These are phyloP conservation scores for Pantala flavescens DNA, from an alignment of 1,140 invertebrate species.

Conservation along the genomic window DNA sequence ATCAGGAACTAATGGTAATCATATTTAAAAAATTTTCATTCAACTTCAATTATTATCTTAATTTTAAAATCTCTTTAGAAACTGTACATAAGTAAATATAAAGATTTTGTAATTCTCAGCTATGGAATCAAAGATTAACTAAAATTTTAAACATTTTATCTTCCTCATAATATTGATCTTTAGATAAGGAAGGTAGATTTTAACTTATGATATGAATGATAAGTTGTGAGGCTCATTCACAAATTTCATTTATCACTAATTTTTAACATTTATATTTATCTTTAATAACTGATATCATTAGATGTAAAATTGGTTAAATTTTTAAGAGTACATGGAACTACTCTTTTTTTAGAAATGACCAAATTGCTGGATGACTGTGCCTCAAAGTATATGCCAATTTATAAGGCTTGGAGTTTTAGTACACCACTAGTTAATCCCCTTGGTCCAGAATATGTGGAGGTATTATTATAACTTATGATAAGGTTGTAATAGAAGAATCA, in stretches of 20 bases:
- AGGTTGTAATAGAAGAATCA: neutral
- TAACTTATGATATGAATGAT: too few relatives aligned
- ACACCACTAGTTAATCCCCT: neutral
- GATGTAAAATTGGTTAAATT: too few relatives aligned
- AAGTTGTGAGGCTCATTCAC: too few relatives aligned
- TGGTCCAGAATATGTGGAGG: neutral
- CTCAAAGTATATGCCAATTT: neutral
- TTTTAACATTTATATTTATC: too few relatives aligned
- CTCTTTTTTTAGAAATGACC: neutral
- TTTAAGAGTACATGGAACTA: too few relatives aligned
- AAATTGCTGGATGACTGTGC: neutral
- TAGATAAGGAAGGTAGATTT: neutral
- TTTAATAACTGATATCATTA: too few relatives aligned
- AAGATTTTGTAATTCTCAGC: too few relatives aligned
- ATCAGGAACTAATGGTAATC: neutral
- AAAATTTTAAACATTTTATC: too few relatives aligned
- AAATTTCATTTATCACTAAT: too few relatives aligned
- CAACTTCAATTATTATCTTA: neutral
- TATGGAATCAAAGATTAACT: too few relatives aligned
- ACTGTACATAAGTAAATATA: too few relatives aligned
- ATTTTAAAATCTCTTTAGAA: neutral
- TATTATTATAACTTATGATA: neutral
- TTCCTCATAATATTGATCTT: neutral
- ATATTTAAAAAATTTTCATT: neutral
- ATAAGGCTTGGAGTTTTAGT: neutral